Evolutionary conservation across 2,888 invertebrate genomes (phyloP), one percentile per base, ranked within the genome.

Genomic region (Tenthredo scrophulariae): DNA sequence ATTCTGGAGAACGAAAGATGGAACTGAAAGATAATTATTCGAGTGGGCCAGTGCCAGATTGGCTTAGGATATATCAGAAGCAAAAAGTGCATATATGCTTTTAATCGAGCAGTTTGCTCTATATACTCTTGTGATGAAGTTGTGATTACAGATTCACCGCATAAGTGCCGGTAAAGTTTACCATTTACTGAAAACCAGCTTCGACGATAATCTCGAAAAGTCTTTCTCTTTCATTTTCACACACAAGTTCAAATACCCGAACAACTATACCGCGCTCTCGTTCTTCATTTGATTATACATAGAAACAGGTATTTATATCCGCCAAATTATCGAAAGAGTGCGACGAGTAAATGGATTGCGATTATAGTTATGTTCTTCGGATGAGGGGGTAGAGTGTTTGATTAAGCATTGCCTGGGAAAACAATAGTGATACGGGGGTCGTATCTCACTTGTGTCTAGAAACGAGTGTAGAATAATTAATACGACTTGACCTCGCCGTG

Each of bases 381-480:
- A 6, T 40, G 7, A 6, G 15, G 40, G n/a, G 9, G 18, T 18
- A 54, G 10, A 77, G 9, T 10, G 54, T 77, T 77, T 77, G 33
- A 77, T 77, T 77, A 77, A 77, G 6, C 22, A 13, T 70, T 46
- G 85, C 85, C 77, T 86, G 90, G 90, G 90, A 91, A 91, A 92
- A 91, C 91, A 91, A 91, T 90, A 87, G 88, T 88, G 92, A 92
- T 92, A 90, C 87, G 84, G 84, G 84, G 10, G 50, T 37, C 54
- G 75, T 70, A 79, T 86, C 74, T 90, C 88, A 90, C 89, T 89
- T 88, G 88, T 88, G 89, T 89, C 91, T 92, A 91, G 92, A 91
- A 91, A 92, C 92, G 91, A 90, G 88, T 87, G 88, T 89, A 89
- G 89, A 88, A 90, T 89, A 90, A 90, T 92, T 91, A 91, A 91